Base-by-base conservation (phyloP, 2,797 vertebrate genomes). In the Myotis myotis region DNA sequence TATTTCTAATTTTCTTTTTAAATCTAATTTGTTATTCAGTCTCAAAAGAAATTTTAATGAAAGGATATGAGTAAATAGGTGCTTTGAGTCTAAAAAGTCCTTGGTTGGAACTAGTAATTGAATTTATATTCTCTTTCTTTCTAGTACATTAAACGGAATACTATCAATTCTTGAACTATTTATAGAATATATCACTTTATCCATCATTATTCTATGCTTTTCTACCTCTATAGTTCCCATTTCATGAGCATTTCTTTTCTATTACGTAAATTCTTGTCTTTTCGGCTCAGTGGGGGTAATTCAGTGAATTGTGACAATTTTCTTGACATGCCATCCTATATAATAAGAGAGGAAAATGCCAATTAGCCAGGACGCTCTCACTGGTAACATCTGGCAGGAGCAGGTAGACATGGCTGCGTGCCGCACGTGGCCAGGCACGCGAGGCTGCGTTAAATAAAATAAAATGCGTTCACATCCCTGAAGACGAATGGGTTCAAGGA, bases 11-110 rank as follows among this genome's bases (percentile, higher is more conserved):
- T 78, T 85, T 96, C 95, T 83, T 95, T 95, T 89, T 28, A 78
- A 89, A 78, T 94, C 53, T 93, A 81, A 79, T 93, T 95, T 16
- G 89, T 95, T 72, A 79, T 88, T 97, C 66, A 87, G 33, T 89
- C 62, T 97, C 53, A 92, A 87, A 95, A 94, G 79, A 82, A 90
- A 53, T 95, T 81, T 90, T 92, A 91, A 91, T 55, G 51, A 92
- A 93, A 94, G 57, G 82, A 47, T 96, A 62, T 93, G 72, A 93
- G 62, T 94, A 96, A 97, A 78, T 91, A 94, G 88, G 55, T 96
- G 57, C 70, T 96, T 94, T 93, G 85, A 74, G 71, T 87, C 64
- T 92, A 78, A 93, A 90, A 85, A 84, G 89, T 87, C 30, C 17
- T 89, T 92, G 17, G 19, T 80, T 93, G 49, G 80, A 90, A 95